phyloP scores from a whole-genome alignment of 1,140 invertebrate species.

The Drosophila rufa region DNA sequence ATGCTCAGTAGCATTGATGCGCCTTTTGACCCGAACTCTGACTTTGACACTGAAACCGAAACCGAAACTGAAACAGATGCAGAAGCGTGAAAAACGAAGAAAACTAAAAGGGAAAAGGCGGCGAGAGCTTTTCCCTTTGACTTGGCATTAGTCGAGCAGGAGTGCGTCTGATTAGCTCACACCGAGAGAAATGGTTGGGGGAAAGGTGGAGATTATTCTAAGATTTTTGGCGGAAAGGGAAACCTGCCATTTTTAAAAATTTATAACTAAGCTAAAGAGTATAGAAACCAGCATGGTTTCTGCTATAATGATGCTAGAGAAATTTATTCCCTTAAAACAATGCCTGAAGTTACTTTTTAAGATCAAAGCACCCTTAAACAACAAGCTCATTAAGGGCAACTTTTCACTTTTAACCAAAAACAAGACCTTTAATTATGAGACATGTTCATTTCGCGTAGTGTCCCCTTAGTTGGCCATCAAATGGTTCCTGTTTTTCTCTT shows the following conservation, averaged over 20 bases:
- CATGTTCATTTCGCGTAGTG: constrained; percentile 15
- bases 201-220: too few relatives aligned
- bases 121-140: constrained; percentile 46
- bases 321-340: too few relatives aligned
- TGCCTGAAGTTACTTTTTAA: not conserved
- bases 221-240: too few relatives aligned
- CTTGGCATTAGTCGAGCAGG: constrained; percentile 41
- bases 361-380: not conserved
- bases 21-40: constrained; percentile 60
- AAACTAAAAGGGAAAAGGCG: not conserved
- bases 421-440: constrained; percentile 8
- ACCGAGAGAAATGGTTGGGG: not conserved
- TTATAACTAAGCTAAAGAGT: too few relatives aligned
- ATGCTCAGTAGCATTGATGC: constrained; percentile 66
- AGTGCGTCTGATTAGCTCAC: constrained; percentile 32
- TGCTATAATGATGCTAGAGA: too few relatives aligned
- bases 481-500: not conserved
- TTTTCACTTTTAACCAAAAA: not conserved
- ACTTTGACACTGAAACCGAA: constrained; percentile 34
- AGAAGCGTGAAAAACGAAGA: constrained; percentile 8
- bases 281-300: too few relatives aligned
- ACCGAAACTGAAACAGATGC: constrained; percentile 12
- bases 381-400: not conserved
- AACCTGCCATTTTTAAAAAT: too few relatives aligned
- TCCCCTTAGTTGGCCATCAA: constrained; percentile 16